phyloP scores from a whole-genome alignment of 2,113 vertebrate genomes.

The Theristicus caerulescens region DNA sequence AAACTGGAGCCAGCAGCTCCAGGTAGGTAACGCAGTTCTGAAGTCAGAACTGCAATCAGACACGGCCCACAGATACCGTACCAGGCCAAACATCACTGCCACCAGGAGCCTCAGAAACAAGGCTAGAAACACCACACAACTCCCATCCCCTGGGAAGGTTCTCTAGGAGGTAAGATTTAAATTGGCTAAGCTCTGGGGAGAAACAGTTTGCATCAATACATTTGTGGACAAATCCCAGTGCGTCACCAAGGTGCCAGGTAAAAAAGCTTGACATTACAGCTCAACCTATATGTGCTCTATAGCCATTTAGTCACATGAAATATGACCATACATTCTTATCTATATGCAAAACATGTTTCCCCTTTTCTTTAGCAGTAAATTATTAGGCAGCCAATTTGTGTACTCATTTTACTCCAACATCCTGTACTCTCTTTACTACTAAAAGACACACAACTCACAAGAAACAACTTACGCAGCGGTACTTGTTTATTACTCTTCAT shows the following conservation, averaged over 20 bases:
- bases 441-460: background rate
- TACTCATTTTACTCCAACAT: background rate
- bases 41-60: background rate
- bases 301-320: background rate
- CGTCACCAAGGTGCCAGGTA: background rate
- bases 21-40: background rate
- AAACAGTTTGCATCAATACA: background rate
- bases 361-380: background rate
- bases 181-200: slow-evolving; percentile 21
- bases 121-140: background rate
- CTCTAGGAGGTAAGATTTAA: slow-evolving; percentile 14
- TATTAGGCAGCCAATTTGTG: background rate
- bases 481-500: background rate
- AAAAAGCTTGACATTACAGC: background rate
- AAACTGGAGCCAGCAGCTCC: background rate
- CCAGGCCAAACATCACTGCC: background rate
- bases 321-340: background rate
- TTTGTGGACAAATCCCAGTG: background rate
- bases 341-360: background rate
- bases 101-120: background rate
- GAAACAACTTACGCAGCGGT: background rate
- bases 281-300: background rate
- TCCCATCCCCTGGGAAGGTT: background rate
- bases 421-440: background rate
- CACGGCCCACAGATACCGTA: background rate